Evolutionary conservation across 2,797 vertebrate species (phyloP), one percentile per base, ranked within the genome.

Genomic region (Ibycter americanus): DNA sequence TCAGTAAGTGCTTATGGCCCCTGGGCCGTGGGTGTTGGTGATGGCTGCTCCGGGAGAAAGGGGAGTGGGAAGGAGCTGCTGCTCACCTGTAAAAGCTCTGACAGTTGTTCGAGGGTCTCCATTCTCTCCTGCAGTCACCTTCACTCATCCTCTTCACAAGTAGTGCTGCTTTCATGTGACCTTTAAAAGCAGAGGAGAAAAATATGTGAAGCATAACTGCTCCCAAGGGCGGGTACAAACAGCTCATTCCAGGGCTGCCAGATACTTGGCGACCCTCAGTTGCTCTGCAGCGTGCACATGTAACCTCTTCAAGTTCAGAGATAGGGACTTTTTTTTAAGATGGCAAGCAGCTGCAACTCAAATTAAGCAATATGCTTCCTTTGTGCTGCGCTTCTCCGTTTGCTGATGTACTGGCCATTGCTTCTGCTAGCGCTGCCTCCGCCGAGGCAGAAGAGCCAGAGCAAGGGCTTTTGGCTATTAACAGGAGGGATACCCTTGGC

Each of bases 241-340:
- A 59, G 89, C 95, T 91, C 78, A 4, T 87, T 93, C 71, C 95
- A 87, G 96, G 78, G 87, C 89, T 93, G 90, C 66, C 95, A 62
- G 93, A 65, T 58, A 18, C 1, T 70, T 17, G 47, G 73, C 3
- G 12, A 65, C 81, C 88, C 92, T 90, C 16, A 2, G 32, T 36
- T 70, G 93, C 12, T 6, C 80, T 74, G 25, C 5, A 19, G 80
- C 0, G 3, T n/a, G 72, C 7, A 0, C 10, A 20, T 7, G 0
- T 44, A 65, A 88, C 32, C 86, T 52, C 88, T 73, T 38, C n/a
- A 6, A 55, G 66, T 73, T 72, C 88, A 59, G 32, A 90, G 86
- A 27, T n/a, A 51, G 26, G 58, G 32, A 34, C 47, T 27, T 42
- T 29, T 42, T 29, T 59, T 52, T 65, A 36, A 68, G 68, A 42